Evolutionary conservation across 2,113 vertebrate species (phyloP).

Genomic region (Grus americana): DNA sequence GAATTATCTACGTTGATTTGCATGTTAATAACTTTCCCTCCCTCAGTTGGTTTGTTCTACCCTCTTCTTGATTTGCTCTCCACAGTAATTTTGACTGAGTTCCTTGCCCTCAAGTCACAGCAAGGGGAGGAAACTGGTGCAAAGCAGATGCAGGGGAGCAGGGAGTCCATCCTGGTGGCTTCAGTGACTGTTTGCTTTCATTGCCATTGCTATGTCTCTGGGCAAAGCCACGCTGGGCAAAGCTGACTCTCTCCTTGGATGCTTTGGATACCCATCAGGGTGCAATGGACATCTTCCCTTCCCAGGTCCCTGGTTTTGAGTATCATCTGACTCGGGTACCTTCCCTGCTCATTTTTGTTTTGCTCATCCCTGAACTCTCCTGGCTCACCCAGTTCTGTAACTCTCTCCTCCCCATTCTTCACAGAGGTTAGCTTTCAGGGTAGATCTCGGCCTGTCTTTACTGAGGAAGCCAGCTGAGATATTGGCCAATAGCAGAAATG

Average conservation of each 20-base stretch:
- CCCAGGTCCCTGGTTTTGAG: background rate
- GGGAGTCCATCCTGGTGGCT: background rate
- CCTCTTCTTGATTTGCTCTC: background rate
- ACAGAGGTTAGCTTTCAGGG: background rate
- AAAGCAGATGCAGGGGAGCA: background rate
- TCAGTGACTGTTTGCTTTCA: background rate
- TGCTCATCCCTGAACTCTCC: background rate
- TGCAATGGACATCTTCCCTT: background rate
- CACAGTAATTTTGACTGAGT: background rate
- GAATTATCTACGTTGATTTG: background rate
- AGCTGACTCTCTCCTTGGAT: background rate
- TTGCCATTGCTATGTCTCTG: background rate
- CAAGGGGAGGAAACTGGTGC: background rate
- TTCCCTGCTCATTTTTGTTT: background rate
- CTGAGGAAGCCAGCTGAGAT: background rate
- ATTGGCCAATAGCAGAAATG: background rate
- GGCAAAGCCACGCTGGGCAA: background rate
- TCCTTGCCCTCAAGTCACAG: background rate
- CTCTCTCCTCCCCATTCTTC: background rate
- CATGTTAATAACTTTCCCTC: constrained; percentile 9
- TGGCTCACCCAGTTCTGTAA: background rate
- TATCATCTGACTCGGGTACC: background rate
- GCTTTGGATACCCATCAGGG: background rate
- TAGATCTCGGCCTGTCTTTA: background rate
- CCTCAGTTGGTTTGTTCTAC: background rate